These are phyloP conservation scores for Amiota communis DNA, from an alignment of 2,888 invertebrate genomes.

Conservation along the genomic window DNA sequence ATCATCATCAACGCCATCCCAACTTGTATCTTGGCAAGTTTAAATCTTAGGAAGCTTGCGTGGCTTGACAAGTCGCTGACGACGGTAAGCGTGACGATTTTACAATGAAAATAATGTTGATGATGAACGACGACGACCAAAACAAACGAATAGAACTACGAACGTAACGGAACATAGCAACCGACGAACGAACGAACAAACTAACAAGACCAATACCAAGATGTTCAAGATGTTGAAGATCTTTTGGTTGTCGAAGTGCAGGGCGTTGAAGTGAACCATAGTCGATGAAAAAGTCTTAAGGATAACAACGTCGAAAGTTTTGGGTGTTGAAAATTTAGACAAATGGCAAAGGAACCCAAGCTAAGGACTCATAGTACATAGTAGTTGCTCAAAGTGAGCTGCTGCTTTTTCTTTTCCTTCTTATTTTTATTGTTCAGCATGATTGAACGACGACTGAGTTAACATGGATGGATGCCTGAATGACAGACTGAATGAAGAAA, in stretches of 20 bases:
- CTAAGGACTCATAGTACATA: background rate
- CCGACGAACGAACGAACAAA: no score
- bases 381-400: background rate
- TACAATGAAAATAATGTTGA: background rate
- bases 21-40: background rate
- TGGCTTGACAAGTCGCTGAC: constrained; percentile 9
- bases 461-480: constrained; percentile 53
- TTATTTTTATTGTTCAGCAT: background rate
- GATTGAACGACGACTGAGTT: constrained; percentile 5
- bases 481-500: no score
- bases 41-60: constrained; percentile 18
- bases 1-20: background rate
- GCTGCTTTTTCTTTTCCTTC: background rate
- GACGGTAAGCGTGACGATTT: constrained; percentile 12
- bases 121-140: background rate
- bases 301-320: background rate
- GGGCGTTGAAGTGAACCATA: no score
- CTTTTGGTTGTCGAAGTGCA: no score
- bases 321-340: constrained; percentile 24
- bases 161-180: background rate
- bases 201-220: no score
- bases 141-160: background rate
- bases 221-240: no score
- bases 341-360: constrained; percentile 12
- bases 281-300: no score